Evolutionary conservation across 1,140 invertebrate genomes (phyloP).

Genomic region (Dryas iulia): DNA sequence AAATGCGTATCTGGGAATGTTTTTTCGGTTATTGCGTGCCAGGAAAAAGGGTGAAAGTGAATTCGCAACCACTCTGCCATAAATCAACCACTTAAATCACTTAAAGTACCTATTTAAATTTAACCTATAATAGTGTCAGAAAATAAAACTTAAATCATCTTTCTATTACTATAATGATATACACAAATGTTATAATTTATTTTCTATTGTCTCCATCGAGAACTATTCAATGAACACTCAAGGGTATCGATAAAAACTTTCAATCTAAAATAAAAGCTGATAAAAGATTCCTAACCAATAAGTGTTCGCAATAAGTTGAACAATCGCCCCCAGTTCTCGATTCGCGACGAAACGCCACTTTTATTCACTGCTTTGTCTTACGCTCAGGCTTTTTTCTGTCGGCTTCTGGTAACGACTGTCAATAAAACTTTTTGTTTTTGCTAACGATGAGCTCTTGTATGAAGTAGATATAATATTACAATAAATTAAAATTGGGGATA

Average conservation of each 20-base stretch:
- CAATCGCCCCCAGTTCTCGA: slow-evolving; percentile 2
- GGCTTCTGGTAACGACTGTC: slow-evolving; percentile 6
- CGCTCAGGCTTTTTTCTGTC: neutral
- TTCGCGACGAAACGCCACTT: slow-evolving; percentile 7
- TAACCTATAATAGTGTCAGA: too few relatives aligned
- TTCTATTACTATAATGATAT: neutral
- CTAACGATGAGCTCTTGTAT: neutral
- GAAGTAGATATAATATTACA: neutral
- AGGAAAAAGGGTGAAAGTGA: too few relatives aligned
- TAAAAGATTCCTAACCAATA: slow-evolving; percentile 19
- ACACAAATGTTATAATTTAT: neutral
- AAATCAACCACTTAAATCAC: too few relatives aligned
- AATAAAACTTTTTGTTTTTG: slow-evolving; percentile 3
- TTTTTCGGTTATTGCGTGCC: too few relatives aligned
- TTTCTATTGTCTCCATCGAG: neutral
- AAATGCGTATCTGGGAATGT: too few relatives aligned
- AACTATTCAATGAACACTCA: neutral
- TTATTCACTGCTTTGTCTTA: slow-evolving; percentile 7
- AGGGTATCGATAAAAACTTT: slow-evolving; percentile 11
- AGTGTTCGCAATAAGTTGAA: slow-evolving; percentile 20
- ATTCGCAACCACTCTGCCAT: too few relatives aligned
- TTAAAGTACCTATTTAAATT: too few relatives aligned
- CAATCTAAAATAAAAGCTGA: slow-evolving; percentile 7
- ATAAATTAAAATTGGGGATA: too few relatives aligned
- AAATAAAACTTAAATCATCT: too few relatives aligned